Percentiles rank a stretch among this genome's conserved stretches.
Conservation (phyloP, 2,888 invertebrate genomes). For the Cephus pygmeus region DNA sequence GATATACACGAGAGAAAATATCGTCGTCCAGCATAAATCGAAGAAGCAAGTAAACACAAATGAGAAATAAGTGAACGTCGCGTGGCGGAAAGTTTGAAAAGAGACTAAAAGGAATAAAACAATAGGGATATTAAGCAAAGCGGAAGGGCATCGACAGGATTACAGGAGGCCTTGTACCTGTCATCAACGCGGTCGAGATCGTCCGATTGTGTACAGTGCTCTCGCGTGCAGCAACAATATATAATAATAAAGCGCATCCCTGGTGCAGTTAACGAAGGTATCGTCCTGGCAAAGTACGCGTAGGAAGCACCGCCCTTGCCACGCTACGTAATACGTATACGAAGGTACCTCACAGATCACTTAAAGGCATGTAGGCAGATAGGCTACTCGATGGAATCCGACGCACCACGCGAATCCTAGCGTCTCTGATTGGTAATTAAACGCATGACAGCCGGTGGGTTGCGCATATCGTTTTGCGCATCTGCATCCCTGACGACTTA, state of each 20-base stretch:
- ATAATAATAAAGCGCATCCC: slow-evolving; percentile 2
- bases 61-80: no score
- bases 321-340: neutral
- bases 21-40: no score
- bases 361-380: no score
- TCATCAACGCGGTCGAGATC: slow-evolving; percentile 58
- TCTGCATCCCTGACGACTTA: no score
- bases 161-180: slow-evolving; percentile 54
- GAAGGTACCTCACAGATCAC: neutral
- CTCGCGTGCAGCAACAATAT: slow-evolving; percentile 2
- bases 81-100: no score
- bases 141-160: slow-evolving; percentile 18
- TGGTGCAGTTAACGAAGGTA: neutral
- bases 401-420: slow-evolving; percentile 35
- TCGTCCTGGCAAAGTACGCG: neutral
- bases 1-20: no score
- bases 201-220: slow-evolving; percentile 5
- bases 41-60: no score
- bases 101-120: no score
- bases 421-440: slow-evolving; percentile 59
- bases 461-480: no score
- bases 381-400: slow-evolving; percentile 11
- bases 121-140: no score
- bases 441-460: slow-evolving; percentile 48
- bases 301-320: neutral